Percentiles rank a stretch among this genome's conserved stretches.
These are phyloP conservation scores for Aurelia coerulea DNA, from an alignment of 30 jellyfish, hydroid and myxozoan genomes.

Conservation along the genomic window DNA sequence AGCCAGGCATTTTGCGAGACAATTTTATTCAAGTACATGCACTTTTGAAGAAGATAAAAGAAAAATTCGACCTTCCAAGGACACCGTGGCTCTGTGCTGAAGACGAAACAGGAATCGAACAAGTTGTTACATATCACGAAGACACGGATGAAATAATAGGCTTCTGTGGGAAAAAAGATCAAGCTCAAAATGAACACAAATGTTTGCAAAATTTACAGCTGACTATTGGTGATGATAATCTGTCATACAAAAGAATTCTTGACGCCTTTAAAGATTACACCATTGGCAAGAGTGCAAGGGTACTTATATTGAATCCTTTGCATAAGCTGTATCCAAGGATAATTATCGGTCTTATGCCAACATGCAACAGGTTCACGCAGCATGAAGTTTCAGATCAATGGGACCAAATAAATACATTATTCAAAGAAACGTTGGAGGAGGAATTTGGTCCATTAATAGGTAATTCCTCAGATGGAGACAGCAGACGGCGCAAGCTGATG, in stretches of 20 bases:
- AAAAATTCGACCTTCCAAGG: background rate
- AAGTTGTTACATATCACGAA: background rate
- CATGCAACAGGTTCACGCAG: constrained; percentile 22
- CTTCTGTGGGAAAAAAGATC: background rate
- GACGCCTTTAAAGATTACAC: background rate
- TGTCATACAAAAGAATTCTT: background rate
- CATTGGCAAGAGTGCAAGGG: constrained; percentile 1
- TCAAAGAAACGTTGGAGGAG: constrained; percentile 11
- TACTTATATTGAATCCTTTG: background rate
- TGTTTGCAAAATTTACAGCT: background rate
- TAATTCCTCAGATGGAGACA: constrained; percentile 66
- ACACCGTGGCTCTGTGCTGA: background rate
- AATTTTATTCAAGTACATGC: background rate
- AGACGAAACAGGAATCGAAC: background rate
- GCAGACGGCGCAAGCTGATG: constrained; percentile 32
- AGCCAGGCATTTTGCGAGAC: no score
- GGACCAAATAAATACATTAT: background rate
- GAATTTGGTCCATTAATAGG: constrained; percentile 67
- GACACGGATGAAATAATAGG: background rate
- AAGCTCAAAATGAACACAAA: background rate
- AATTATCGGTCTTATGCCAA: background rate
- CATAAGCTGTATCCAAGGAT: no score
- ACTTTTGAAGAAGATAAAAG: constrained; percentile 10
- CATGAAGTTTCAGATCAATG: background rate
- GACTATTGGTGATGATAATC: background rate